Percentiles rank a stretch among this genome's conserved stretches.
Evolutionary conservation across 2,113 vertebrate species (phyloP).

Genomic region (Odocoileus hemionus): DNA sequence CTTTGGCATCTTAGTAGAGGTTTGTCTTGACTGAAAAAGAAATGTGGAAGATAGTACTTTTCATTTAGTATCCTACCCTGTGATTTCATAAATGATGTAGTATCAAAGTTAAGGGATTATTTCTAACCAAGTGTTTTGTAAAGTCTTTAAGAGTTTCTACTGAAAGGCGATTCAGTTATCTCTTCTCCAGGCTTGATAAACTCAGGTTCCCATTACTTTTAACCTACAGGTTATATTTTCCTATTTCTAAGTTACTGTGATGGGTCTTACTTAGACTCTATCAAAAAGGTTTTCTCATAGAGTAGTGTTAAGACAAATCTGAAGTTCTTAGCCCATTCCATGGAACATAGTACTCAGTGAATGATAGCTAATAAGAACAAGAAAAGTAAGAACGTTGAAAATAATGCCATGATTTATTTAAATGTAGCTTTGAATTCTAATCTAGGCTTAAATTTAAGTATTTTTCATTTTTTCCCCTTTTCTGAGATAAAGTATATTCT

Average conservation of each 20-base stretch:
- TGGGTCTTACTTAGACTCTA: background rate
- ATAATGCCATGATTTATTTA: background rate
- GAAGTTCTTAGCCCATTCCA: conserved; percentile 13
- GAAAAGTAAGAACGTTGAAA: background rate
- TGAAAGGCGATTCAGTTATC: background rate
- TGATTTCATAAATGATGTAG: background rate
- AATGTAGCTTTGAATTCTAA: background rate
- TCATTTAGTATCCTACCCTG: background rate
- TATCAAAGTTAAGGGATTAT: background rate
- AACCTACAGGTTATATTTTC: background rate
- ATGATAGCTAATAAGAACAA: conserved; percentile 4
- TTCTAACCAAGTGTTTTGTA: conserved; percentile 37
- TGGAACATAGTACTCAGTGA: background rate
- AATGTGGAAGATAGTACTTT: background rate
- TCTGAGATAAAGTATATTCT: conserved; percentile 2
- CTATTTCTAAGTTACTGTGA: conserved; percentile 21
- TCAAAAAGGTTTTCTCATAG: background rate
- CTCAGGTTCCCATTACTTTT: background rate
- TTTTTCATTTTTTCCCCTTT: background rate
- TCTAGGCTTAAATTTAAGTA: conserved; percentile 3
- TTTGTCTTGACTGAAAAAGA: background rate
- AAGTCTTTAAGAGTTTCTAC: background rate
- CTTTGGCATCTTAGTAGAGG: background rate
- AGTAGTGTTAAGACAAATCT: background rate
- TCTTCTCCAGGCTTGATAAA: background rate